Evolutionary conservation across 2,113 vertebrate genomes (phyloP).

Genomic region (Paralichthys olivaceus): DNA sequence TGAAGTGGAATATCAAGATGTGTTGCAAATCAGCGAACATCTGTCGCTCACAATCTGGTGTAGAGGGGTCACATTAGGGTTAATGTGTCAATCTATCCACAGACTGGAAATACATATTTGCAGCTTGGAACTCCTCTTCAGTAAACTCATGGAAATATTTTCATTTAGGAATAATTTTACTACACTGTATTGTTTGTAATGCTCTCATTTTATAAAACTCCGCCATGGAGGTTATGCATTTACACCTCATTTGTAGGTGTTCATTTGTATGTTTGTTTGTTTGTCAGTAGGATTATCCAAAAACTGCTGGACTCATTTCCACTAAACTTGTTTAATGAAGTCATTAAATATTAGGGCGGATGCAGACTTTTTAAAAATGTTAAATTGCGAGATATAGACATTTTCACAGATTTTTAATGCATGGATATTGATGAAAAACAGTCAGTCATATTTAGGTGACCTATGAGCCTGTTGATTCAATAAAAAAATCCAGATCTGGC

Average conservation of each 20-base stretch:
- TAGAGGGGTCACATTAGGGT: conserved; percentile 22
- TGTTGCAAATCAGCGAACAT: conserved; percentile 52
- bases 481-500: no score
- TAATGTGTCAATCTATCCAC: conserved; percentile 14
- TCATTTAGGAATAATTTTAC: conserved; percentile 6
- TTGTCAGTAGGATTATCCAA: no score
- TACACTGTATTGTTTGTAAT: neutral
- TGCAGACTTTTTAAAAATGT: neutral
- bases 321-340: no score
- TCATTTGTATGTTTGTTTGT: no score
- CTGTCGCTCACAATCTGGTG: conserved; percentile 72
- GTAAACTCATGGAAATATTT: neutral
- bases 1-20: conserved; percentile 61
- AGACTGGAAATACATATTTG: conserved; percentile 21
- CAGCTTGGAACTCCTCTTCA: conserved; percentile 1
- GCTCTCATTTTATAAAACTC: neutral
- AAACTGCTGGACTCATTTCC: neutral
- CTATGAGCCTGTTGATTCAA: no score
- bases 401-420: no score
- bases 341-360: neutral
- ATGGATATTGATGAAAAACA: no score
- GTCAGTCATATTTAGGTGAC: no score
- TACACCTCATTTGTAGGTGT: no score
- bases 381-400: no score
- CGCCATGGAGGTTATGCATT: neutral